Percentiles rank a stretch among this genome's conserved stretches.
Conservation (phyloP, 2,113 vertebrate genomes). For the Pogonocichla stellata region DNA sequence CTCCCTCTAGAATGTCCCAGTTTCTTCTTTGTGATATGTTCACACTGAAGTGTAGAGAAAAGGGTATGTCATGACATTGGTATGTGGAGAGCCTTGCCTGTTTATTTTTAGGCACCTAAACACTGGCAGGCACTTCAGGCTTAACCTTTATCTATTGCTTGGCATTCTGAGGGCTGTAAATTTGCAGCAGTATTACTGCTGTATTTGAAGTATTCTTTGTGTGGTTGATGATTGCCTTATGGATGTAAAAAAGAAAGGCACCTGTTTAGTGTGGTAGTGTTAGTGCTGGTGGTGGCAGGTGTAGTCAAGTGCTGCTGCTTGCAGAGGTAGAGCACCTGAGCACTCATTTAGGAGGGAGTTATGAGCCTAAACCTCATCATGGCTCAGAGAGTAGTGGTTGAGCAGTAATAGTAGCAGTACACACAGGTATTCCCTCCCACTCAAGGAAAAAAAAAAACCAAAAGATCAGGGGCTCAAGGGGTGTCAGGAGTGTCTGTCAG, state of each 20-base stretch:
- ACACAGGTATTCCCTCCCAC: not conserved
- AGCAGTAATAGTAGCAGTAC: not conserved
- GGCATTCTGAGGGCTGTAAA: slow-evolving; percentile 14
- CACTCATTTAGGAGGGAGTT: not conserved
- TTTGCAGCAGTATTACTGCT: not conserved
- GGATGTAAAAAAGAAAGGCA: not conserved
- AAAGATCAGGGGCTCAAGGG: not conserved
- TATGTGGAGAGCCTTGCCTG: slow-evolving; percentile 23
- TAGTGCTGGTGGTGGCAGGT: not conserved
- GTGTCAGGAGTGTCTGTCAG: not conserved
- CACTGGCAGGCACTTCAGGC: slow-evolving; percentile 39
- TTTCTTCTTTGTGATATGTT: not conserved
- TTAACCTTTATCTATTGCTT: slow-evolving; percentile 66
- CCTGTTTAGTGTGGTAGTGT: not conserved
- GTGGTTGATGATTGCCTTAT: not conserved
- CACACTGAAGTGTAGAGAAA: slow-evolving; percentile 26
- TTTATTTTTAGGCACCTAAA: slow-evolving; percentile 66
- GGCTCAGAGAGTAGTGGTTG: not conserved
- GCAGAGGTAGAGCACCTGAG: not conserved
- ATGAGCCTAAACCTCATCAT: not conserved
- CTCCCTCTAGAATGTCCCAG: not conserved
- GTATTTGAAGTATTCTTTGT: slow-evolving; percentile 24
- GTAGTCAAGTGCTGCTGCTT: not conserved
- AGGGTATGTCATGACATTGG: slow-evolving; percentile 16
- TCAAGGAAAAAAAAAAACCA: not conserved